These are phyloP conservation scores for Aptenodytes patagonicus DNA, from an alignment of 2,113 vertebrate species.

Conservation along the genomic window DNA sequence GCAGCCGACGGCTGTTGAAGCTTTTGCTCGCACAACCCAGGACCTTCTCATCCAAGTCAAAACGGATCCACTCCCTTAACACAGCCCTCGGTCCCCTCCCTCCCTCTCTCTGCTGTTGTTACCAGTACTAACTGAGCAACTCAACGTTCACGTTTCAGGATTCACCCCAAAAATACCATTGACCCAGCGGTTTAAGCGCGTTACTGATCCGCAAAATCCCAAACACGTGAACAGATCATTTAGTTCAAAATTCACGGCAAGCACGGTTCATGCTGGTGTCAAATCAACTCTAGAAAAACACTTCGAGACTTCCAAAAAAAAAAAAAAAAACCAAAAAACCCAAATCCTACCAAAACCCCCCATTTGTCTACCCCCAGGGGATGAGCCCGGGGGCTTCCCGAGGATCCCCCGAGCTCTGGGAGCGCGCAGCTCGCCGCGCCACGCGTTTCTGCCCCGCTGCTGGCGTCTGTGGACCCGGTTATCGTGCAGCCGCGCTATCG, in stretches of 20 bases:
- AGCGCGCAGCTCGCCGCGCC: accelerated
- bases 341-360: not conserved
- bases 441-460: accelerated
- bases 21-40: not conserved
- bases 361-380: accelerated
- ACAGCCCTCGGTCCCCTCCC: not conserved
- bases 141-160: too few relatives aligned
- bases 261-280: accelerated
- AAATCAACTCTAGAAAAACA: accelerated
- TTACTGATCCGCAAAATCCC: not conserved
- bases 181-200: not conserved
- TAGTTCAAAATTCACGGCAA: accelerated
- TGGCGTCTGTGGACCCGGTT: not conserved
- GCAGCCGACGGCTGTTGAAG: not conserved
- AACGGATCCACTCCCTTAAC: accelerated
- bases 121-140: not conserved
- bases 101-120: not conserved
- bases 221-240: accelerated
- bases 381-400: accelerated
- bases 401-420: too few relatives aligned
- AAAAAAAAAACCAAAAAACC: not conserved
- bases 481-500: accelerated
- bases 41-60: not conserved
- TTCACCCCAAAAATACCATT: not conserved
- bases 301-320: not conserved